Evolutionary conservation across 2,113 vertebrate species (phyloP), one percentile per base, ranked within the genome.

Genomic region (Dryoscopus gambensis): DNA sequence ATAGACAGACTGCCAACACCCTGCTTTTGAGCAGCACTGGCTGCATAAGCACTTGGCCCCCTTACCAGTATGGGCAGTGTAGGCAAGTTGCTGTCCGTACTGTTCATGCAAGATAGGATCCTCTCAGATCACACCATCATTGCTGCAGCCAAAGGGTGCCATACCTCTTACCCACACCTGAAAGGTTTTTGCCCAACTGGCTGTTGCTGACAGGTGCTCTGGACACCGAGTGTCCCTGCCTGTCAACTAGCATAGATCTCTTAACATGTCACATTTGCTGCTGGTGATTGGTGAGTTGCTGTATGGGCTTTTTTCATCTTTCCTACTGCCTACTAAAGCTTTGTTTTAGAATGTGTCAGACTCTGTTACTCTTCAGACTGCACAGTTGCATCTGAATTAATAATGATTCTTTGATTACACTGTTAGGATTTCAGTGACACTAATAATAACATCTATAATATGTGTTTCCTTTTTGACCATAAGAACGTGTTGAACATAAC

Each of bases 121-220:
- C 10, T 67, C 15, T n/a, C 23, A n/a, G 62, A 78, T 67, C 17
- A 40, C 5, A 23, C 5, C 47, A 19, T 6, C 14, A 5, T 21
- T 70, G 10, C 23, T 60, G n/a, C 4, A 83, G 9, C 20, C 18
- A 52, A 62, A 23, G 30, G 11, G 5, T 62, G 6, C 5, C 8
- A 2, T 22, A 60, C 46, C 4, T 37, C 30, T 44, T 49, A 44
- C 5, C 10, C 9, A 6, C 40, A 33, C 35, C 56, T 4, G 17
- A 49, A 81, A 37, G 11, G 1, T 13, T 31, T 77, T 59, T 49
- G 4, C 1, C 3, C 0, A 0, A 27, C 18, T 85, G 24, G 11
- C 5, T 71, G 42, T 19, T 86, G 70, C 53, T 78, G 59, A 24
- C 18, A 46, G 57, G 6, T 49, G 13, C 2, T 13, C 11, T 10